Percentiles rank a stretch among this genome's conserved stretches.
These are phyloP conservation scores for Pituophis catenifer DNA, from an alignment of 2,113 vertebrate genomes.

Conservation along the genomic window DNA sequence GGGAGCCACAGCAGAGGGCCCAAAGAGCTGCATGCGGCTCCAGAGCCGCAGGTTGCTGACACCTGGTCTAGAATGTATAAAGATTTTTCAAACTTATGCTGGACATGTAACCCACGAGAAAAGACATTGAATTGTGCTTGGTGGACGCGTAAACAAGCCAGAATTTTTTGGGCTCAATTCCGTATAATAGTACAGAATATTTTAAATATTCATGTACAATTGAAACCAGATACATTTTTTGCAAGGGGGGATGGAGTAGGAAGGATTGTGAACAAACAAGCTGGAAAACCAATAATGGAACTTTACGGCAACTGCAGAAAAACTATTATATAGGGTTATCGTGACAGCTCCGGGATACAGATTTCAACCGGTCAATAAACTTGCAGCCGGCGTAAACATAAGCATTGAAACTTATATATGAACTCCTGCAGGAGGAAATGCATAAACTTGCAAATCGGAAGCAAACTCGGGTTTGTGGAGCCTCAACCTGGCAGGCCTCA, in stretches of 20 bases:
- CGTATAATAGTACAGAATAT: background rate
- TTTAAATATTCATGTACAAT: background rate
- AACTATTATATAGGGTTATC: background rate
- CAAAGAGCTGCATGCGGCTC: too few relatives aligned
- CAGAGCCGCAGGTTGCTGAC: too few relatives aligned
- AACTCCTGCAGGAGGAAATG: background rate
- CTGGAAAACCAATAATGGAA: background rate
- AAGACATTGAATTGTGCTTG: too few relatives aligned
- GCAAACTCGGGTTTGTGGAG: accelerated
- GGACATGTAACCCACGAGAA: too few relatives aligned
- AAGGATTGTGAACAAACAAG: background rate
- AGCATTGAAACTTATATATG: background rate
- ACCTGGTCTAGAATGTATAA: too few relatives aligned
- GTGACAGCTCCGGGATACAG: accelerated
- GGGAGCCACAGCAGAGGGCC: too few relatives aligned
- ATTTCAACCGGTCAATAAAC: background rate
- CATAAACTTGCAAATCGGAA: background rate
- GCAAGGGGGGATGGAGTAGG: too few relatives aligned
- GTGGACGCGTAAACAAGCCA: too few relatives aligned
- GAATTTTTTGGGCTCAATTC: too few relatives aligned
- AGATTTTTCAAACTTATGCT: too few relatives aligned
- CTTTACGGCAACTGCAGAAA: background rate
- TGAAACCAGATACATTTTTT: background rate
- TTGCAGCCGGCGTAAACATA: background rate
- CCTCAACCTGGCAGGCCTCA: too few relatives aligned